phyloP scores from a whole-genome alignment of 2,113 vertebrate species.

The Cyanoramphus novaezelandiae region DNA sequence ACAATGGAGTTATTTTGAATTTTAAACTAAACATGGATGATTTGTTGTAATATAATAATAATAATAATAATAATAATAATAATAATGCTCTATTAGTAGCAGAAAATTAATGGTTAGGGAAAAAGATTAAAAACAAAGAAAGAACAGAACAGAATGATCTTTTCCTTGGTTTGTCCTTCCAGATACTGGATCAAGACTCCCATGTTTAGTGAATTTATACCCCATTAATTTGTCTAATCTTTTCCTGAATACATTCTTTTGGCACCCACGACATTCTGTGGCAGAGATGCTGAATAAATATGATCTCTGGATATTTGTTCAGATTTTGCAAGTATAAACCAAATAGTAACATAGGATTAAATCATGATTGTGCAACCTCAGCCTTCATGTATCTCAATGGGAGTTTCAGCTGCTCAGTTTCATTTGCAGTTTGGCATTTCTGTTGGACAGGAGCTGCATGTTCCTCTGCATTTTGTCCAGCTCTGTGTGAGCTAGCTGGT shows the following conservation, averaged over 20 bases:
- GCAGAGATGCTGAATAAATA: slow-evolving; percentile 10
- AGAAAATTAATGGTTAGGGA: neutral
- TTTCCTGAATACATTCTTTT: neutral
- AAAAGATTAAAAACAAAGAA: neutral
- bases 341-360: neutral
- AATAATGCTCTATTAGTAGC: neutral
- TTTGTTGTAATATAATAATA: neutral
- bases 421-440: slow-evolving; percentile 3
- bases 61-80: neutral
- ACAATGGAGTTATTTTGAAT: neutral
- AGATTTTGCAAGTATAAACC: slow-evolving; percentile 46
- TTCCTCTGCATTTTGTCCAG: neutral
- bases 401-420: neutral
- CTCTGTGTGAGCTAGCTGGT: accelerated
- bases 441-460: neutral
- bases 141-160: neutral
- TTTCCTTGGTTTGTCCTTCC: neutral
- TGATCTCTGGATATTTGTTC: neutral
- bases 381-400: neutral
- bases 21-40: neutral
- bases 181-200: neutral
- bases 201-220: neutral
- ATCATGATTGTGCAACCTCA: slow-evolving; percentile 26
- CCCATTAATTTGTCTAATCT: neutral
- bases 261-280: neutral